These are phyloP conservation scores for Zaprionus bogoriensis DNA, from an alignment of 2,888 invertebrate species.

Conservation along the genomic window DNA sequence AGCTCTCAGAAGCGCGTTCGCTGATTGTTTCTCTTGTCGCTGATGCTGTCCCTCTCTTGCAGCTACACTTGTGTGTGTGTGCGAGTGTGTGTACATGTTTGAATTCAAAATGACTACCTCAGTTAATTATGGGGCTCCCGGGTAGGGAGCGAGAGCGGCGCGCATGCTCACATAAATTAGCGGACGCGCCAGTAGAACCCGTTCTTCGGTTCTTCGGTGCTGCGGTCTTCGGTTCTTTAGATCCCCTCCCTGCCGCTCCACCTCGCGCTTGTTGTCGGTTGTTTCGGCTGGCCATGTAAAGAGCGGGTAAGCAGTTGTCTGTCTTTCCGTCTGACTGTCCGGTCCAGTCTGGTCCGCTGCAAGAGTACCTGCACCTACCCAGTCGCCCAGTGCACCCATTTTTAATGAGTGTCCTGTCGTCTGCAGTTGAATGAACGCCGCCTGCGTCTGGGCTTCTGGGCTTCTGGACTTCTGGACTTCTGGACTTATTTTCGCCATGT, in stretches of 20 bases:
- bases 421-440: conserved; percentile 78
- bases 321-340: neutral
- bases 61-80: conserved; percentile 21
- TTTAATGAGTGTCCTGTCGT: conserved; percentile 79
- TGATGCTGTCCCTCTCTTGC: conserved; percentile 22
- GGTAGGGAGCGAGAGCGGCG: conserved; percentile 77
- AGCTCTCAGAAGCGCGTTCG: conserved; percentile 56
- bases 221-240: neutral
- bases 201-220: conserved; percentile 43
- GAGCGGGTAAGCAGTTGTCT: conserved; percentile 62
- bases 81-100: conserved; percentile 45
- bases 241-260: neutral
- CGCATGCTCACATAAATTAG: conserved; percentile 77
- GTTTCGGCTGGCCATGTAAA: conserved; percentile 58
- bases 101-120: conserved; percentile 80
- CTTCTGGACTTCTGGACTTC: conserved; percentile 69
- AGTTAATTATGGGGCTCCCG: conserved; percentile 81
- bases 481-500: conserved; percentile 62
- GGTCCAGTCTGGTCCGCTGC: conserved; percentile 11
- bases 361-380: conserved; percentile 45
- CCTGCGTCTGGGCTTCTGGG: conserved; percentile 66
- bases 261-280: neutral
- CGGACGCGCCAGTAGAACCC: conserved; percentile 52
- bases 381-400: conserved; percentile 68
- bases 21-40: conserved; percentile 39